Evolutionary conservation across 2,888 invertebrate species (phyloP), one percentile per base, ranked within the genome.

Genomic region (Drosophila nr. fundita): DNA sequence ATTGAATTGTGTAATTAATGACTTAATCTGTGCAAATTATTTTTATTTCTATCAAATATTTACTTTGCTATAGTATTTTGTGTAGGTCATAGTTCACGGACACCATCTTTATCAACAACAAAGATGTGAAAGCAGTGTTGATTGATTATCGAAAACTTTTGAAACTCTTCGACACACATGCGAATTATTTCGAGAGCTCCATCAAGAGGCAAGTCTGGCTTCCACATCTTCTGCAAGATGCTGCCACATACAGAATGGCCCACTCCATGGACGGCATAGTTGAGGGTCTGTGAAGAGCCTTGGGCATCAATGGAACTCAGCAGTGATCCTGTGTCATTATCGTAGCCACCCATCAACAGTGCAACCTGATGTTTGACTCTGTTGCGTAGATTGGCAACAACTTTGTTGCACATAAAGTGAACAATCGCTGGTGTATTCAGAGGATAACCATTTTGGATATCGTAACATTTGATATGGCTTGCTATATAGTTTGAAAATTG

Each of bases 401-500:
- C 94, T 92, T 97, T 97, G 87, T 96, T 95, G 61, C 99, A 95
- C 7, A 98, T 98, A 91, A 97, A 99, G 91, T 96, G 96, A 0
- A 98, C 97, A 3, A 98, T 97, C 27, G 98, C 97, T 78, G 95
- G 94, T 0, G 98, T 97, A 4, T 97, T 97, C 61, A 99, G 93
- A 92, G 98, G 98, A 92, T 99, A 99, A 4, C 98, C 98, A 93
- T 99, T 98, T 81, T 98, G 95, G 97, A 99, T 98, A 94, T 98
- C 98, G 92, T 99, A 99, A 34, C 99, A 94, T 87, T 98, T 97
- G 79, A 99, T 96, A 92, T 99, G 99, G 92, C 98, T 98, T 8
- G 96, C 96, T 83, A 99, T 98, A 91, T 97, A 99, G 91, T 99
- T 98, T 0, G 98, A 97, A 94, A 99, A 99, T 91, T 99, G 98